Evolutionary conservation across 1,140 invertebrate species (phyloP).

Genomic region (Myzus persicae): DNA sequence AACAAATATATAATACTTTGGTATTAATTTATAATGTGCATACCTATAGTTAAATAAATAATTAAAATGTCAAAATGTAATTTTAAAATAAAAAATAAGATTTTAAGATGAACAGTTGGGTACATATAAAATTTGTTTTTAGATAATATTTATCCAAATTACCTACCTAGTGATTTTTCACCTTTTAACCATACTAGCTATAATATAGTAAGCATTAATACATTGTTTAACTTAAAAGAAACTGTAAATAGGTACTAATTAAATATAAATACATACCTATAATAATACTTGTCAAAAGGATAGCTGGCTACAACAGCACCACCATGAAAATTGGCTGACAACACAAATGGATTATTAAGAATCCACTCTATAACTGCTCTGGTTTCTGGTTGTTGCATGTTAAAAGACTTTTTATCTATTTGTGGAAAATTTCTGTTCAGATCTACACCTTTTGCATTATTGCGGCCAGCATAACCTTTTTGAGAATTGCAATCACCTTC

Average conservation of each 20-base stretch:
- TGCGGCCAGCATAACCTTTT: conserved; percentile 72
- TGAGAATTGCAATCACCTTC: conserved; percentile 81
- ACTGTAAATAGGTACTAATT: background rate
- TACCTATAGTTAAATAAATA: background rate
- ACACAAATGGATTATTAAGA: conserved; percentile 81
- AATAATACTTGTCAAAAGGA: conserved; percentile 78
- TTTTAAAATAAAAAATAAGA: background rate
- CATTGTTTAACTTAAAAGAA: background rate
- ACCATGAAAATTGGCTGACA: conserved; percentile 91
- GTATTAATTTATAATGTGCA: background rate
- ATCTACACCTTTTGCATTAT: conserved; percentile 82
- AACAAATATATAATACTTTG: background rate
- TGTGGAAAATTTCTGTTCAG: conserved; percentile 86
- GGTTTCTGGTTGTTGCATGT: conserved; percentile 86
- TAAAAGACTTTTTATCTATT: conserved; percentile 71
- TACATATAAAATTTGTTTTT: background rate
- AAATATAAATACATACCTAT: conserved; percentile 63
- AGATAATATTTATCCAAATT: background rate
- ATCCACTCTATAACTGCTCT: conserved; percentile 91
- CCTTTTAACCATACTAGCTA: background rate
- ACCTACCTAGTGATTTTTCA: background rate
- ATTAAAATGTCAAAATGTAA: background rate
- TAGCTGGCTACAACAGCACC: conserved; percentile 92
- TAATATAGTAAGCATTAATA: background rate
- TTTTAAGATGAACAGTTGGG: background rate